A percentile compares a stretch with the other conserved stretches of the same genome.
Evolutionary conservation across 2,797 vertebrate species (phyloP).

Genomic region (Spinus pinus): DNA sequence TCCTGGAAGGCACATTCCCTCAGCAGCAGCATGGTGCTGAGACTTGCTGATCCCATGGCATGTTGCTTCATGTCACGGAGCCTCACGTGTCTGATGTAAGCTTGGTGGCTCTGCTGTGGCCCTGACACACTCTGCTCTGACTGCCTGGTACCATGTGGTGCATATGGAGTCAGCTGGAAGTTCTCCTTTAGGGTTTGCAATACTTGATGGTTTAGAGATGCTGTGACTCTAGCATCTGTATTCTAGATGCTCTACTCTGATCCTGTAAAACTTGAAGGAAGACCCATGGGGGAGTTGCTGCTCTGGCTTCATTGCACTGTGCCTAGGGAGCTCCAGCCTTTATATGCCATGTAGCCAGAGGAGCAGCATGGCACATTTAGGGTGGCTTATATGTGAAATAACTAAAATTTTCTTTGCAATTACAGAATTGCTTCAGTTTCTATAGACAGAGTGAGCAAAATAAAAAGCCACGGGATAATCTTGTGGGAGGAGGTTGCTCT

Average conservation of each 20-base stretch:
- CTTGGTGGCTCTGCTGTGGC: not conserved
- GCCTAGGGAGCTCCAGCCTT: not conserved
- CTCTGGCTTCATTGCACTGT: not conserved
- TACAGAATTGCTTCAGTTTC: not conserved
- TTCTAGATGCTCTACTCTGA: not conserved
- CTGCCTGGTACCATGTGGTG: not conserved
- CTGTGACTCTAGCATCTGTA: not conserved
- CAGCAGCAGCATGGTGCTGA: not conserved
- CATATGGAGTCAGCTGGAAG: not conserved
- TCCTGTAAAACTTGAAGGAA: not conserved
- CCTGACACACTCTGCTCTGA: not conserved
- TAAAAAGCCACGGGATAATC: not conserved
- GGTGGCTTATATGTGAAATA: not conserved
- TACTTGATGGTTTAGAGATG: not conserved
- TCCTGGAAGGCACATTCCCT: not conserved
- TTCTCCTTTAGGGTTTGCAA: not conserved
- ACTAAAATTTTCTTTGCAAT: not conserved
- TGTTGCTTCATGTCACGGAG: not conserved
- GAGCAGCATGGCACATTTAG: not conserved
- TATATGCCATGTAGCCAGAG: not conserved
- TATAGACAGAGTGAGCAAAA: not conserved
- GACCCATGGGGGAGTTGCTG: not conserved
- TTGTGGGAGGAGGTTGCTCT: not conserved
- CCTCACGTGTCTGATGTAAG: accelerated
- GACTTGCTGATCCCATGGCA: not conserved